Evolutionary conservation across 2,888 invertebrate species (phyloP).

Genomic region (Drosophila niveifrons): DNA sequence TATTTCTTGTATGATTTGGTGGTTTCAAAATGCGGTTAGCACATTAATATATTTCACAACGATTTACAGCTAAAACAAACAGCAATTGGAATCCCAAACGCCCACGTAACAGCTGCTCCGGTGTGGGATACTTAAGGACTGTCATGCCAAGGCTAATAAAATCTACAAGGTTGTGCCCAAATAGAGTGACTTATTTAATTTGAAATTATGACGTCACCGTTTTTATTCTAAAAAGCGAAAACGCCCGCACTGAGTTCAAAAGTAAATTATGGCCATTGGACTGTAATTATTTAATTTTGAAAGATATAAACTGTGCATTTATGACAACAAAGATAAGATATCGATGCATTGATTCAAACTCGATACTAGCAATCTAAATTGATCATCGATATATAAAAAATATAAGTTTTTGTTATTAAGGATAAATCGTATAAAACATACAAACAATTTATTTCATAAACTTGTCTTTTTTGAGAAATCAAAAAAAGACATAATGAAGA

Average conservation of each 20-base stretch:
- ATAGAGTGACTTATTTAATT: not conserved
- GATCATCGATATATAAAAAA: not conserved
- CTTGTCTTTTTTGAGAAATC: not conserved
- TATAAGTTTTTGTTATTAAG: not conserved
- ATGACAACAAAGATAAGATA: not conserved
- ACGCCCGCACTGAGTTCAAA: not conserved
- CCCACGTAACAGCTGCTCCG: conserved; percentile 56
- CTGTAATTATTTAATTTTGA: not conserved
- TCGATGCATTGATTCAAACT: not conserved
- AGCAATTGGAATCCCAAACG: conserved; percentile 27
- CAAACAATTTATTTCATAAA: conserved; percentile 16
- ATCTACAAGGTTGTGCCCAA: conserved; percentile 20
- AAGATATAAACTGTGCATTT: not conserved
- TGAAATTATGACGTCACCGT: conserved; percentile 13
- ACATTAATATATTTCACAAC: conserved; percentile 32
- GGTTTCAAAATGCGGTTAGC: conserved; percentile 8
- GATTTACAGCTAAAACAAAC: conserved; percentile 6
- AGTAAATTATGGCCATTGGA: not conserved
- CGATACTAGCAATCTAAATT: not conserved
- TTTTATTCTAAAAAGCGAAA: not conserved
- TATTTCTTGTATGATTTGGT: conserved; percentile 13
- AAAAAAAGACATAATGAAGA: not conserved
- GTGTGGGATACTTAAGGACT: conserved; percentile 48
- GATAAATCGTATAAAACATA: not conserved
- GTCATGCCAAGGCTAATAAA: conserved; percentile 28